Evolutionary conservation across 2,113 vertebrate genomes (phyloP), one percentile per base, ranked within the genome.

Genomic region (Erythrolamprus reginae): DNA sequence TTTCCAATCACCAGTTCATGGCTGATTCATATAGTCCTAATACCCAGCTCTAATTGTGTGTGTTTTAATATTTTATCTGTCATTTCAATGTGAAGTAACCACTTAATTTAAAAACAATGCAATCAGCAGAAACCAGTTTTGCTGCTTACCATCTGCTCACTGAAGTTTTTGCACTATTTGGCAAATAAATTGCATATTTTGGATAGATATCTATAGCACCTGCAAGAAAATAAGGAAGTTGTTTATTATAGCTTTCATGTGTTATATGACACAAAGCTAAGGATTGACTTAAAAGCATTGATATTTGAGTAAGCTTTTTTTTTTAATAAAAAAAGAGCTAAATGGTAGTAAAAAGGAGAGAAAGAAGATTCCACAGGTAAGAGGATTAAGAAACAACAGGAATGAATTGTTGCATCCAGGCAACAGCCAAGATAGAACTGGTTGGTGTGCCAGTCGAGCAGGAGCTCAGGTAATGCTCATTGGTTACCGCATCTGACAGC

Each of bases 211-310:
- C 10, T 84, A 47, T 26, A 10, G 23, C 26, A 47, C 24, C 4
- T 48, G 42, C 24, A 24, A 84, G 21, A 48, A 26, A 84, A 26
- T 58, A 24, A 10, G 92, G 84, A 84, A 92, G 53, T 38, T 90
- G 26, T 94, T 93, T 95, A 94, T 94, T 94, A 87, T 33, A 90
- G 51, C 94, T 94, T 96, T 77, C 53, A 92, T 28, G 90, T 94
- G 89, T 93, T 96, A 93, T 95, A 94, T 94, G 91, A 85, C 89
- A 90, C 91, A 93, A 90, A 95, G 94, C 89, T 89, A 45, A 13
- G 89, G 65, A 89, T 33, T 90, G 82, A 94, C 94, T 95, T 95
- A 91, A 94, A 95, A 93, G 89, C 65, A 94, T 89, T 70, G 90
- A 94, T 23, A 87, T 89, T 93, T 93, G 89, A 88, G 61, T 86